Base-by-base conservation (phyloP, 2,113 vertebrate genomes). In the Corythaeola cristata region DNA sequence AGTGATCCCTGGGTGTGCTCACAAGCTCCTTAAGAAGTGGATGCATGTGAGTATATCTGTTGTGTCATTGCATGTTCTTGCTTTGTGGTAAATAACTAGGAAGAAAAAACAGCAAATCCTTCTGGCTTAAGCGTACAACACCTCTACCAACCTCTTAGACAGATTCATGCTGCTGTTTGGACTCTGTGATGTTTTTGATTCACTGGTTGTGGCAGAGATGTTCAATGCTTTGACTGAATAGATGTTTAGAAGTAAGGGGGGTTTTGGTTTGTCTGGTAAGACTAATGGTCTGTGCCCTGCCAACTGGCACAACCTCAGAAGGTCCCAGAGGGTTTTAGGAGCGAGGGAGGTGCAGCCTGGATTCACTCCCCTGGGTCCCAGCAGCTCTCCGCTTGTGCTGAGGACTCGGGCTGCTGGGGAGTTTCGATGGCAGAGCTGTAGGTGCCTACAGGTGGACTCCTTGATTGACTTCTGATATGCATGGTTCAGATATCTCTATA, bases 1-100 rank as follows among this genome's bases (percentile, higher is more conserved):
- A 18, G 33, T 39, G 88, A 27, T 39, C 41, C 35, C 37, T 32
- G 44, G 20, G 5, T 72, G 58, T 67, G 58, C 39, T 63, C 62
- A 41, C 2, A 9, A 32, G 0, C 63, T 16, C 30, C 55, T 64
- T 11, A 12, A 53, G 35, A 50, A 30, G 9, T 21, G 13, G 52
- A 11, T 68, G 17, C 26, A 8, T 0, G 0, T n/a, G 23, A 68
- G 44, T 33, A 15, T 30, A 66, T 33, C 22, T 55, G 2, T 11
- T n/a, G 16, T 77, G 58, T 17, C 58, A 44, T 3, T 73, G 53
- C 49, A 24, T 39, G 2, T n/a, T 69, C 44, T 66, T 77, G 26
- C 59, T 69, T 47, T 52, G 41, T 52, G 32, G 1, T 41, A 55
- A 84, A 55, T 15, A 77, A 12, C 30, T 47, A 60, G 9, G 30